A percentile compares a stretch with the other conserved stretches of the same genome.
phyloP scores from a whole-genome alignment of 1,140 invertebrate genomes.

The Apis dorsata region DNA sequence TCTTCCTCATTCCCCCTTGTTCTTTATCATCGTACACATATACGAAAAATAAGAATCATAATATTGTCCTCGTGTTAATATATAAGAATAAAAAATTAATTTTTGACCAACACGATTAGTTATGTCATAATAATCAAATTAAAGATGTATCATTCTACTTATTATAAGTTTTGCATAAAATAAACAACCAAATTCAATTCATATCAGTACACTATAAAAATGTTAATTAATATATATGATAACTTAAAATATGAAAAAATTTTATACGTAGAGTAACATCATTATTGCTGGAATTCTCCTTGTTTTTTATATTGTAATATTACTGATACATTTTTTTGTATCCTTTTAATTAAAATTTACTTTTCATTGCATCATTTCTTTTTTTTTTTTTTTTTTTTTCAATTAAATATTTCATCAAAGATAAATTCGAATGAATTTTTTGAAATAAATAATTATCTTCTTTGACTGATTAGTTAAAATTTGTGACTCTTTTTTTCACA shows the following conservation, averaged over 20 bases:
- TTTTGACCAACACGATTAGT: background rate
- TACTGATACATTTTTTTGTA: conserved; percentile 14
- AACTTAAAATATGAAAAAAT: background rate
- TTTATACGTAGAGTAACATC: background rate
- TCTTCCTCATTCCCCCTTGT: conserved; percentile 46
- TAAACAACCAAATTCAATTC: background rate
- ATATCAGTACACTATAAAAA: background rate
- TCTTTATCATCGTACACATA: conserved; percentile 44
- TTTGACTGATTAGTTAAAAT: background rate
- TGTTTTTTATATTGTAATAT: background rate
- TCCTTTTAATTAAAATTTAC: conserved; percentile 49
- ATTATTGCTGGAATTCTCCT: background rate
- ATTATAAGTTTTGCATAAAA: background rate
- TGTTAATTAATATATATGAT: background rate
- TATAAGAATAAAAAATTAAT: background rate
- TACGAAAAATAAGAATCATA: conserved; percentile 51
- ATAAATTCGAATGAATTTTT: conserved; percentile 63
- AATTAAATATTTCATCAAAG: conserved; percentile 44
- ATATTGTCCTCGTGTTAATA: background rate
- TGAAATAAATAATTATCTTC: conserved; percentile 56
- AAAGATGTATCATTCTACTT: background rate
- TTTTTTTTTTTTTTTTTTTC: conserved; percentile 7
- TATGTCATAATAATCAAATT: background rate
- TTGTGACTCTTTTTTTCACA: too few species aligned
- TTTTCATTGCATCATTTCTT: conserved; percentile 28